A percentile compares a stretch with the other conserved stretches of the same genome.
Evolutionary conservation across 2,113 vertebrate species (phyloP).

Genomic region (Cromileptes altivelis): DNA sequence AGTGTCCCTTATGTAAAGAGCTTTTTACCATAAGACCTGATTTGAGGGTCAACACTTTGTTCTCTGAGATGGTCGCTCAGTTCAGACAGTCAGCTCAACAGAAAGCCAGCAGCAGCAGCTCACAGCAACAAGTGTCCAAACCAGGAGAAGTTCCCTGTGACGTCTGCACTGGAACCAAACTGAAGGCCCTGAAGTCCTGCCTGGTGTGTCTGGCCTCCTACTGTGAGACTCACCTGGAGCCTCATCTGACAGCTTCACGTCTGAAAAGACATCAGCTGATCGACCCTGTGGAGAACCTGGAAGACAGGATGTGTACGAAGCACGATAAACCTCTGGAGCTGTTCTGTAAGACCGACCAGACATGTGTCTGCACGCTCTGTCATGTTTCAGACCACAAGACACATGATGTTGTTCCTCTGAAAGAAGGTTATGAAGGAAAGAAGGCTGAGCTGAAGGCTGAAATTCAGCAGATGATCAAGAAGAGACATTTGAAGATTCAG

Average conservation of each 20-base stretch:
- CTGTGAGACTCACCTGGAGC: slow-evolving; percentile 48
- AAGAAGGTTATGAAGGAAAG: too few species aligned
- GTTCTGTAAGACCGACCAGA: too few species aligned
- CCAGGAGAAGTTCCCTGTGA: slow-evolving; percentile 43
- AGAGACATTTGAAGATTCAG: too few species aligned
- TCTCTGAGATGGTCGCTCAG: slow-evolving; percentile 20
- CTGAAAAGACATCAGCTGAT: slow-evolving; percentile 10
- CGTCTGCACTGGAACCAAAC: slow-evolving; percentile 35
- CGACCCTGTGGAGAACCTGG: too few species aligned
- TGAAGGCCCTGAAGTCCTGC: slow-evolving; percentile 47
- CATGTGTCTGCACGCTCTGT: too few species aligned
- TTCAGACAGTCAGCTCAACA: slow-evolving; percentile 29
- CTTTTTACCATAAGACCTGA: background rate
- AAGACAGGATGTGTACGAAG: too few species aligned
- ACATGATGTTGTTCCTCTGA: too few species aligned
- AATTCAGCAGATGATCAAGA: too few species aligned
- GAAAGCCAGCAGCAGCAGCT: slow-evolving; percentile 20
- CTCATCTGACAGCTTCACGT: background rate
- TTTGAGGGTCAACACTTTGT: fast-evolving
- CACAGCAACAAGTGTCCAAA: background rate
- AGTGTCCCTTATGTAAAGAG: background rate
- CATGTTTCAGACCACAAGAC: too few species aligned
- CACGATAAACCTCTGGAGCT: too few species aligned
- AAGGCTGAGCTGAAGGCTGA: too few species aligned
- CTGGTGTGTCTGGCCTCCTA: slow-evolving; percentile 32